Percentiles rank a stretch among this genome's conserved stretches.
These are phyloP conservation scores for Gymnoscopelus microlampas DNA, from an alignment of 2,797 vertebrate genomes.

Conservation along the genomic window DNA sequence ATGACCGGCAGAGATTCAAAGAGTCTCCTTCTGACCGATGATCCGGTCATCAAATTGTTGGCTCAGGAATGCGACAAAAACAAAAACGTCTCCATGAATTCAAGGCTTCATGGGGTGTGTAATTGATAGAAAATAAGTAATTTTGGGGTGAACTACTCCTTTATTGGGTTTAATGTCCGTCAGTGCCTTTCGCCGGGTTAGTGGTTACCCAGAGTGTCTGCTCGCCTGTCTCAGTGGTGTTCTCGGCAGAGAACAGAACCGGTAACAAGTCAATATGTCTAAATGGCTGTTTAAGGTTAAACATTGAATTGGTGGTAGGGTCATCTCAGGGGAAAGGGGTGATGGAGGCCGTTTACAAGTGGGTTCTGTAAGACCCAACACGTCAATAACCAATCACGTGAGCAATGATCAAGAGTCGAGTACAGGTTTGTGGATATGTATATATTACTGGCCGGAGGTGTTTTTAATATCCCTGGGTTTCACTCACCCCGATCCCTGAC, in stretches of 20 bases:
- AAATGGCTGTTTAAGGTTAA: conserved; percentile 9
- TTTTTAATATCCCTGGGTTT: not conserved
- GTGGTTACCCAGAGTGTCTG: too few species aligned
- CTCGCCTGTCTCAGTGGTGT: too few species aligned
- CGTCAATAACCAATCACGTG: conserved; percentile 1
- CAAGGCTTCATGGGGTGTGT: too few species aligned
- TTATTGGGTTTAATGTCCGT: too few species aligned
- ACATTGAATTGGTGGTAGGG: not conserved
- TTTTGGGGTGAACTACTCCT: too few species aligned
- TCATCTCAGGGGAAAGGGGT: not conserved
- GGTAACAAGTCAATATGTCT: conserved; percentile 28
- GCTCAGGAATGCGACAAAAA: too few species aligned
- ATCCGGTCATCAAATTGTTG: too few species aligned
- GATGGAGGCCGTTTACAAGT: not conserved
- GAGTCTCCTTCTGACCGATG: too few species aligned
- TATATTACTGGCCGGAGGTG: not conserved
- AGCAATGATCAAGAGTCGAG: not conserved
- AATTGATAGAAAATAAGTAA: too few species aligned
- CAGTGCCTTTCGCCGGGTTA: too few species aligned
- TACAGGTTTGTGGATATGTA: not conserved
- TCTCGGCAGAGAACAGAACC: not conserved
- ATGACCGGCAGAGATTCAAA: too few species aligned
- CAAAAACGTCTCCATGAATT: too few species aligned
- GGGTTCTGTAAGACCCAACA: not conserved
- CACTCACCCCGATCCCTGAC: not conserved